Base-by-base conservation (phyloP, 2,888 invertebrate species). In the Acleris cristana region DNA sequence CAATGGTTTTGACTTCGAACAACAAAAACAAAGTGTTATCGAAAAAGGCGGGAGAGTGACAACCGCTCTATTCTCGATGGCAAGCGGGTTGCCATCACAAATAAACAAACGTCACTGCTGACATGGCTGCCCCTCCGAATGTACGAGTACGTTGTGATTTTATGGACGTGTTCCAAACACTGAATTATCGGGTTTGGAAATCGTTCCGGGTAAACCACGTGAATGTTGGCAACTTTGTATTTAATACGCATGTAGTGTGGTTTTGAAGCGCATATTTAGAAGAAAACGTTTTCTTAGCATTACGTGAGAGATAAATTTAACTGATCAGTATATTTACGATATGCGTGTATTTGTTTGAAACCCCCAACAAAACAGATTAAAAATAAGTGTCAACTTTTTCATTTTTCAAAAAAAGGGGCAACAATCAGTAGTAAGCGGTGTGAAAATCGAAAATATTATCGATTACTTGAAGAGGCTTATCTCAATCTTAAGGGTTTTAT, bases 161-260 rank as follows among this genome's bases (percentile, higher is more conserved):
- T 56, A 55, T 66, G 61, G 57, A 57, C 48, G 48, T 4, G 57
- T 67, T 67, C 66, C 57, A 67, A 61, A 58, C 53, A 40, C 52
- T 12, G 23, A 61, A 56, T 62, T 62, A 62, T 67, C 40, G 52
- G 52, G 21, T 62, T 53, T 62, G 16, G 49, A 51, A 51, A 16
- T 45, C n/a, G 16, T 45, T n/a, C 7, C n/a, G 6, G 45, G 45
- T n/a, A 45, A 45, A 45, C n/a, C n/a, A 45, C 45, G 45, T 45
- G n/a, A 45, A 16, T n/a, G 16, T 45, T 45, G n/a, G 16, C 45
- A 45, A 45, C 16, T 45, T 45, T 16, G 16, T 45, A 5, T n/a
- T 45, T 45, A 7, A 45, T 45, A 45, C 16, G 14, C 45, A n/a
- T 34, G 2, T 10, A 34, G 10, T 34, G 34, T 26, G 10, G 8